Evolutionary conservation across 2,888 invertebrate genomes (phyloP).

Genomic region (Erebia epiphron): DNA sequence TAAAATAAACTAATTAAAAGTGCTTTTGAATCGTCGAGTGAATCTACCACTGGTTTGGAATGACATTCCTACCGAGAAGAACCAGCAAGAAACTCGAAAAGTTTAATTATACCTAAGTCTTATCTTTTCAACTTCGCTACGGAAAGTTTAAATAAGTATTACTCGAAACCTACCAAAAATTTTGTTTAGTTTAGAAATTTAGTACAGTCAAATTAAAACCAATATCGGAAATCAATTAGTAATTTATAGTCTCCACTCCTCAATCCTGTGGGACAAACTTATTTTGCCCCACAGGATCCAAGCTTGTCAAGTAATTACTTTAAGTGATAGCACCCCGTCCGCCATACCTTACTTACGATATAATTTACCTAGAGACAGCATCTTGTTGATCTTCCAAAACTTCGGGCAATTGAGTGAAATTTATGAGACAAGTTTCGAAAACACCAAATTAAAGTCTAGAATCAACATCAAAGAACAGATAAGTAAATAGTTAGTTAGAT

Average conservation of each 20-base stretch:
- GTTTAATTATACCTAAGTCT: too few relatives aligned
- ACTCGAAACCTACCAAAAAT: too few relatives aligned
- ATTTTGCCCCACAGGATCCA: neutral
- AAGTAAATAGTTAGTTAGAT: constrained; percentile 3
- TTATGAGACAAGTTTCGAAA: constrained; percentile 10
- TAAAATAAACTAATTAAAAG: too few relatives aligned
- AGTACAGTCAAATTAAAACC: too few relatives aligned
- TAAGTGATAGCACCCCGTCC: neutral
- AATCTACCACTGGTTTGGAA: too few relatives aligned
- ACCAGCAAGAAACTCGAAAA: too few relatives aligned
- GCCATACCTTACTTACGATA: neutral
- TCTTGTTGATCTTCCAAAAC: constrained; percentile 14
- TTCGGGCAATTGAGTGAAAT: constrained; percentile 7
- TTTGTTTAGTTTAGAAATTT: too few relatives aligned
- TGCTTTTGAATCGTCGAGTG: too few relatives aligned
- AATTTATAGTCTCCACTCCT: neutral
- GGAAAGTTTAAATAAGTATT: too few relatives aligned
- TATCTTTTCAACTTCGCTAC: too few relatives aligned
- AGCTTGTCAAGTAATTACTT: constrained; percentile 1
- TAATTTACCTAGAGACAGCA: constrained; percentile 12
- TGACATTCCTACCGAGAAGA: too few relatives aligned
- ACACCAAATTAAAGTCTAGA: constrained; percentile 1
- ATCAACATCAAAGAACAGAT: neutral
- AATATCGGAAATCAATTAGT: neutral
- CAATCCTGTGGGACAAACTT: neutral